Conservation (phyloP, 2,888 invertebrate genomes). For the Eristalis pertinax region DNA sequence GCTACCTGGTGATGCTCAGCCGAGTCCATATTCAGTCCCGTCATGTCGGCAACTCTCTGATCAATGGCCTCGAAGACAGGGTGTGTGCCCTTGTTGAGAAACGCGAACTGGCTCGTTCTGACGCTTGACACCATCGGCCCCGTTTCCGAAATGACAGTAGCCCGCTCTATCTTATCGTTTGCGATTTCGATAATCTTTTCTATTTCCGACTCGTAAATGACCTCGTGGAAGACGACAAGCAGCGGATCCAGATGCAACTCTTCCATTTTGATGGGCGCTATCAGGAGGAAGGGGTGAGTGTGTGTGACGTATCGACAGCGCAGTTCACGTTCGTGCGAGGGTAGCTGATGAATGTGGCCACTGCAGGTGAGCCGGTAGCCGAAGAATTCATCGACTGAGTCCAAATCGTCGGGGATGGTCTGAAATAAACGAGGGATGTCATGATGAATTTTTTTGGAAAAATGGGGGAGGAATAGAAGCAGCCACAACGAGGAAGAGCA, state of each 20-base stretch:
- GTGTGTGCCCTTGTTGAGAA: slow-evolving; percentile 81
- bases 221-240: slow-evolving; percentile 83
- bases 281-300: slow-evolving; percentile 79
- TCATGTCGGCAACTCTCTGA: slow-evolving; percentile 82
- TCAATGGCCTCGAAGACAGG: slow-evolving; percentile 82
- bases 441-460: not conserved
- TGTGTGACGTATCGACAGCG: slow-evolving; percentile 79
- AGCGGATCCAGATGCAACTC: slow-evolving; percentile 82
- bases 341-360: slow-evolving; percentile 82
- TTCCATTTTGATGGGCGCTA: slow-evolving; percentile 83
- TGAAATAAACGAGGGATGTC: slow-evolving; percentile 34
- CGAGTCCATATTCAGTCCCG: slow-evolving; percentile 83
- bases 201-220: slow-evolving; percentile 84
- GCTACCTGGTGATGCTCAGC: slow-evolving; percentile 84
- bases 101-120: slow-evolving; percentile 76
- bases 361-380: slow-evolving; percentile 80
- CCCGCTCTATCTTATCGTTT: slow-evolving; percentile 82
- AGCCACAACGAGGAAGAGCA: too few relatives aligned
- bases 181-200: slow-evolving; percentile 82
- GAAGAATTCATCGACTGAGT: not conserved
- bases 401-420: slow-evolving; percentile 74
- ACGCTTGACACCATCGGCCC: slow-evolving; percentile 80
- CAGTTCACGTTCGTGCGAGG: slow-evolving; percentile 77
- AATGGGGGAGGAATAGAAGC: not conserved
- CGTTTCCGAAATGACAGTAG: slow-evolving; percentile 88